Evolutionary conservation across 2,888 invertebrate genomes (phyloP), one percentile per base, ranked within the genome.

Genomic region (Galeruca laticollis): DNA sequence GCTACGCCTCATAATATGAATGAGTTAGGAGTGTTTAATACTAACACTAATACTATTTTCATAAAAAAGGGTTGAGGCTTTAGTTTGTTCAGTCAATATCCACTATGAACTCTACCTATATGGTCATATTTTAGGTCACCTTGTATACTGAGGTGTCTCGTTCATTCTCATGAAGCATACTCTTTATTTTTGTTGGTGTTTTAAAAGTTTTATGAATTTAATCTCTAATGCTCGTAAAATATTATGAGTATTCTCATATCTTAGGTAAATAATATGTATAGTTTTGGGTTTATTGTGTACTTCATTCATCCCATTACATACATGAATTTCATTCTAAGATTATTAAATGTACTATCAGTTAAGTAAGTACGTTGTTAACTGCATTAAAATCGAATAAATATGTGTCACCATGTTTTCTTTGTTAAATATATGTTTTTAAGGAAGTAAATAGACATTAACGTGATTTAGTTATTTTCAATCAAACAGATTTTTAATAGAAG

Each of bases 191-290:
- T 40, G 43, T 37, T 35, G 8, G 33, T 26, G n/a, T 33, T 35
- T 35, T 60, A 60, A 59, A 15, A 40, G 20, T 60, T 60, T n/a
- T 37, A 60, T 60, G 13, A 40, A 43, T 60, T 37, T 59, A 59
- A 59, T 37, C 40, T 59, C 35, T 35, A 37, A 59, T 35, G 37
- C 35, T 35, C 40, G 15, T 59, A 59, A 60, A 40, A 40, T 60
- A 60, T 60, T 37, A 35, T 15, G n/a, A 35, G 40, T 40, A 43
- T 43, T 26, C n/a, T 31, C 54, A 54, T 54, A 54, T 54, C 54
- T 54, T 54, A 26, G 31, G 54, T 54, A 54, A 54, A 54, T 54
- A 54, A 47, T 47, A 47, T 47, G 47, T 40, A 13, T 54, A 26
- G 15, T 54, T 54, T 31, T 13, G 13, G 13, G 13, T 54, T 54